A percentile compares a stretch with the other conserved stretches of the same genome.
Evolutionary conservation across 23 tunicate genomes (phyloP).

Genomic region (Halocynthia aurantium): DNA sequence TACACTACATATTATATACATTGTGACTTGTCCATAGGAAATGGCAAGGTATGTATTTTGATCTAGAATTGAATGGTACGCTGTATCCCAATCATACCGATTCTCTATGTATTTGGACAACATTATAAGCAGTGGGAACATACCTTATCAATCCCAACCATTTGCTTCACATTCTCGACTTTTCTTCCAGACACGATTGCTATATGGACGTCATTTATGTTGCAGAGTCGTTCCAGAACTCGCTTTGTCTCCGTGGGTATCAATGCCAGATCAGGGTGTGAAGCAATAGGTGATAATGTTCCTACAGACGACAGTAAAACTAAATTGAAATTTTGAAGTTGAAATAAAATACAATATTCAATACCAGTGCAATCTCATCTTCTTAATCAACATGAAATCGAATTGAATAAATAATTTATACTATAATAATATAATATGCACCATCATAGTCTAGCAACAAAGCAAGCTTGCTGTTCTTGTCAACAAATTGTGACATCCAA

Average conservation of each 20-base stretch:
- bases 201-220: constrained; percentile 23
- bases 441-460: constrained; percentile 25
- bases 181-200: constrained; percentile 27
- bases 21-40: too few species aligned
- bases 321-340: too few species aligned
- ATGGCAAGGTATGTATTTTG: too few species aligned
- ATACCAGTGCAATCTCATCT: too few species aligned
- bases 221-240: constrained; percentile 17
- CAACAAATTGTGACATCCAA: constrained; percentile 24
- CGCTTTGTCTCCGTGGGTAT: constrained; percentile 21
- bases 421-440: neutral
- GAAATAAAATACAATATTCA: too few species aligned
- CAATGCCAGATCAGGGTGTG: constrained; percentile 25
- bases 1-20: too few species aligned
- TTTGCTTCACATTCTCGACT: constrained; percentile 22
- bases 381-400: too few species aligned
- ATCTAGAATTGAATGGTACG: too few species aligned
- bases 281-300: constrained; percentile 15
- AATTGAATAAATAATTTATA: too few species aligned
- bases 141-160: constrained; percentile 34
- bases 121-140: too few species aligned
- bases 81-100: too few species aligned
- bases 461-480: constrained; percentile 13
- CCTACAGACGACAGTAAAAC: neutral
- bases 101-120: too few species aligned